Conservation (phyloP, 2,113 vertebrate species). For the Oncorhynchus masou region DNA sequence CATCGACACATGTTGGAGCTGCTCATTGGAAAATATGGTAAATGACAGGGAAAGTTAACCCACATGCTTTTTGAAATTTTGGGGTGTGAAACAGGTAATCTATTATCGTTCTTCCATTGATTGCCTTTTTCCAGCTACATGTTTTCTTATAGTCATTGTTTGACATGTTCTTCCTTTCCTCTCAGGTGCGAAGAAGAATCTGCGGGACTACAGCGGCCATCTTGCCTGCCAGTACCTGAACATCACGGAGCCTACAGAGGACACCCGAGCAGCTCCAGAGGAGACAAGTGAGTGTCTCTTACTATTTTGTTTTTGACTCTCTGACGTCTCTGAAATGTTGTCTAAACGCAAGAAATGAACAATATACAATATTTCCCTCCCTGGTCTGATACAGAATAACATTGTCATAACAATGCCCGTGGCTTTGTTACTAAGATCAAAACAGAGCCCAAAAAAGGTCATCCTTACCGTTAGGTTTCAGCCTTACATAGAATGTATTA, state of each 20-base stretch:
- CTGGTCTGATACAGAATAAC: too few species aligned
- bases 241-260: conserved; percentile 48
- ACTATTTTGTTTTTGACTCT: not conserved
- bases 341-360: not conserved
- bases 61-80: not conserved
- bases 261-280: conserved; percentile 32
- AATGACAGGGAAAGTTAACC: conserved; percentile 7
- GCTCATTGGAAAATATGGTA: conserved; percentile 72
- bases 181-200: conserved; percentile 75
- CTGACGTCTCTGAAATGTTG: not conserved
- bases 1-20: conserved; percentile 73
- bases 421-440: too few species aligned
- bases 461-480: not conserved
- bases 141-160: conserved; percentile 8
- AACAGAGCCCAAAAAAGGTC: too few species aligned
- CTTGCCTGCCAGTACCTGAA: conserved; percentile 73
- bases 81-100: conserved; percentile 6
- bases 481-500: not conserved
- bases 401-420: too few species aligned
- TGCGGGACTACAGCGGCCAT: conserved; percentile 79
- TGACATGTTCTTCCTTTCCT: not conserved
- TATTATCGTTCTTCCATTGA: conserved; percentile 17
- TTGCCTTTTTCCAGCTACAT: too few species aligned
- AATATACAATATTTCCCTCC: too few species aligned
- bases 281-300: conserved; percentile 65